A percentile compares a stretch with the other conserved stretches of the same genome.
These are phyloP conservation scores for Polydrusus pterygomalis DNA, from an alignment of 2,888 invertebrate genomes.

Conservation along the genomic window DNA sequence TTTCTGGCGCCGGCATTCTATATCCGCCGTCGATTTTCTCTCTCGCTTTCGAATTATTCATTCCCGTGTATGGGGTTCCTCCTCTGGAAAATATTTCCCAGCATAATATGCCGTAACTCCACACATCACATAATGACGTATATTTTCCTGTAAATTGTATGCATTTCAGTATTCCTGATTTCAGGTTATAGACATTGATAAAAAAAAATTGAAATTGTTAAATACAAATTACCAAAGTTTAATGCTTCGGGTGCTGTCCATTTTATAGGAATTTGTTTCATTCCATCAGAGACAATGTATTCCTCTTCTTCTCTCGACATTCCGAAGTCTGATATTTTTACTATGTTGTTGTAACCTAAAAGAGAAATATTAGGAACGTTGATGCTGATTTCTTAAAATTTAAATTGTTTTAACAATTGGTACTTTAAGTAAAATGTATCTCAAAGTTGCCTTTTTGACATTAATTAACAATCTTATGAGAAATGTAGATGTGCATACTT, in stretches of 20 bases:
- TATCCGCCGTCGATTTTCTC: slow-evolving; percentile 96
- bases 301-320: slow-evolving; percentile 98
- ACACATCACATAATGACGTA: slow-evolving; percentile 95
- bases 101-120: slow-evolving; percentile 96
- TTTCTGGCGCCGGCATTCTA: slow-evolving; percentile 93
- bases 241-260: slow-evolving; percentile 99
- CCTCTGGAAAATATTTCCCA: slow-evolving; percentile 98
- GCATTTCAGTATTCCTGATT: no score
- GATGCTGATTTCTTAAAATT: no score
- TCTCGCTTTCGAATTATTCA: slow-evolving; percentile 94
- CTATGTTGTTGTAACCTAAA: slow-evolving; percentile 85
- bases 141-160: slow-evolving; percentile 83
- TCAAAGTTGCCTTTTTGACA: no score
- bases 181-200: no score
- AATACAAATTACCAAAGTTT: slow-evolving; percentile 83
- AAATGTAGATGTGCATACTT: no score
- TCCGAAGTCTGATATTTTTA: slow-evolving; percentile 98
- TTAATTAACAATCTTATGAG: no score
- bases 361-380: slow-evolving; percentile 17
- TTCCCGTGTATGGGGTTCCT: slow-evolving; percentile 93
- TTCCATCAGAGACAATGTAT: slow-evolving; percentile 96
- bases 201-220: background rate
- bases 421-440: no score
- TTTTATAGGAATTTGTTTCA: slow-evolving; percentile 99
- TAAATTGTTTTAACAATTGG: background rate